These are phyloP conservation scores for Scomber scombrus DNA, from an alignment of 2,113 vertebrate genomes.

Conservation along the genomic window DNA sequence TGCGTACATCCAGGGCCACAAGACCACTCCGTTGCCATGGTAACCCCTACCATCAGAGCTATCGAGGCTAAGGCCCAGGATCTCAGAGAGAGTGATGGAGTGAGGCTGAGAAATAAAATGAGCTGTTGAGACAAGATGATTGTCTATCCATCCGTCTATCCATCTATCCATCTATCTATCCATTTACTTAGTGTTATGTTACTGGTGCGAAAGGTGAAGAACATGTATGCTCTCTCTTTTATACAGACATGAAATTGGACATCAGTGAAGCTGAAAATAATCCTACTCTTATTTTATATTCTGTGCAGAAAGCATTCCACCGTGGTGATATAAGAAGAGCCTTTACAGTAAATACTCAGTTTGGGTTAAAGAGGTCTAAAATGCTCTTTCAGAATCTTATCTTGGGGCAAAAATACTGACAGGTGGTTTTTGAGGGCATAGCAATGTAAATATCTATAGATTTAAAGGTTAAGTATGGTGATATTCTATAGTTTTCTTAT, in stretches of 20 bases:
- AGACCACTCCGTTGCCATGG: constrained; percentile 80
- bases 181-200: neutral
- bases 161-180: neutral
- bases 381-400: too few species aligned
- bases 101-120: constrained; percentile 71
- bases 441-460: too few species aligned
- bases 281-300: too few species aligned
- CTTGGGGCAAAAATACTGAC: too few species aligned
- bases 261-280: too few species aligned
- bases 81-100: constrained; percentile 73
- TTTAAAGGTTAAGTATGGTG: too few species aligned
- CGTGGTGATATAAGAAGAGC: neutral
- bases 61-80: constrained; percentile 75
- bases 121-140: constrained; percentile 41
- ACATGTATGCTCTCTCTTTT: neutral
- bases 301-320: neutral
- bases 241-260: too few species aligned
- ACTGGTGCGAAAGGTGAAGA: neutral
- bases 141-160: neutral
- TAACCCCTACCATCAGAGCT: constrained; percentile 76
- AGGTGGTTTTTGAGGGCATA: too few species aligned
- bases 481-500: too few species aligned
- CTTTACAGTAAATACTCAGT: neutral
- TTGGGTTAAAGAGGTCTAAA: neutral
- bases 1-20: constrained; percentile 71